Base-by-base conservation (phyloP, 2,113 vertebrate genomes). In the Lepidothrix coronata region DNA sequence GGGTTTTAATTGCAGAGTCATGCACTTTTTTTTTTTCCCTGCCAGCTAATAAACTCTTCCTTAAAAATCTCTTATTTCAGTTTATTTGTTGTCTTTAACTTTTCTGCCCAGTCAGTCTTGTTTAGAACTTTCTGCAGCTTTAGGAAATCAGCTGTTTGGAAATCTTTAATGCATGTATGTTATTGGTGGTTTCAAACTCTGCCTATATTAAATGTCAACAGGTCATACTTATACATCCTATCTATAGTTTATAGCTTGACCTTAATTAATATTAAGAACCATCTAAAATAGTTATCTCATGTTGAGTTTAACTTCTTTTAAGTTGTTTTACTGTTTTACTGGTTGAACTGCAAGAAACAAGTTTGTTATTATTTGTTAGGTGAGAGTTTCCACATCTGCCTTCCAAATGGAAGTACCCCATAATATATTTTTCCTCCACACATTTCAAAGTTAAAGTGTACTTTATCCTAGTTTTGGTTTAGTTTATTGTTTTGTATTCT, bases 371-470 rank as follows among this genome's bases (percentile, higher is more conserved):
- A 63, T 70, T 96, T 82, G 65, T 94, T 91, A 88, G 78, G 54
- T 71, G 44, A 82, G 37, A 66, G 44, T 73, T 90, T 85, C 67
- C 67, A 83, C 80, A 92, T 94, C 89, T 91, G 88, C 67, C n/a
- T 85, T 90, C 74, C 82, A 93, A 95, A 85, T 68, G 88, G 61
- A 88, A 66, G 22, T 8, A 66, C 8, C 18, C 12, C 25, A 5
- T 70, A 85, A 72, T 44, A 49, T 33, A 89, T 72, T 82, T 87
- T n/a, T 76, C 22, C 19, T 76, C 67, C 71, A 61, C 71, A 61
- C n/a, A 54, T 61, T 62, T 54, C 37, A 59, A 46, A 75, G 52
- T 65, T 88, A 79, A 87, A 19, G 35, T 65, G 57, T 65, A 46
- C 6, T 77, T 86, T n/a, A 49, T 82, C 21, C 57, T 65, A 21